These are phyloP conservation scores for Coleophora deauratella DNA, from an alignment of 2,888 invertebrate genomes.

Conservation along the genomic window DNA sequence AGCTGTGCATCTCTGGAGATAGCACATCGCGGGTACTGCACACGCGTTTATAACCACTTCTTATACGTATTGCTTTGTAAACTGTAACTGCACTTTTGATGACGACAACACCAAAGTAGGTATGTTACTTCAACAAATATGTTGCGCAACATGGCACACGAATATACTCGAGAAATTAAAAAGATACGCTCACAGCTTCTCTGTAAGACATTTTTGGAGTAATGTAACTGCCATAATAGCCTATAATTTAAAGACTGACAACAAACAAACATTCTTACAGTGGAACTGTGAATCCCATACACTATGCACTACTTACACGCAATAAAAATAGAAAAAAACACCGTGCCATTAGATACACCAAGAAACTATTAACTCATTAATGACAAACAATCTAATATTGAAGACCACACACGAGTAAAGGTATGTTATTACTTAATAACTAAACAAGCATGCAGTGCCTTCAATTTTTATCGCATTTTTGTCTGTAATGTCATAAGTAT, in stretches of 20 bases:
- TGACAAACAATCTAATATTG: constrained; percentile 10
- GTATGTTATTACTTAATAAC: constrained; percentile 9
- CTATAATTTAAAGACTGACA: too few relatives aligned
- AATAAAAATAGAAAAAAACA: constrained; percentile 8
- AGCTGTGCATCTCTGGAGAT: too few relatives aligned
- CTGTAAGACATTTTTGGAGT: constrained; percentile 57
- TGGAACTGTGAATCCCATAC: constrained; percentile 52
- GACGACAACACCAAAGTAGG: too few relatives aligned
- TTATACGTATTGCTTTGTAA: background rate
- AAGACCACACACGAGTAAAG: constrained; percentile 52
- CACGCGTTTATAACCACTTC: too few relatives aligned
- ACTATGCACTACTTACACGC: constrained; percentile 3
- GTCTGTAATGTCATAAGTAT: too few relatives aligned
- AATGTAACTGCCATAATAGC: constrained; percentile 68
- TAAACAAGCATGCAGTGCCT: constrained; percentile 32
- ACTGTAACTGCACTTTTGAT: too few relatives aligned
- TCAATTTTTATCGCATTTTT: too few relatives aligned
- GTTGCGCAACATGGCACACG: too few relatives aligned
- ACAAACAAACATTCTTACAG: constrained; percentile 59
- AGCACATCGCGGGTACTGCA: too few relatives aligned
- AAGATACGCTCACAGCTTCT: constrained; percentile 63
- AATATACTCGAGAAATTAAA: too few relatives aligned
- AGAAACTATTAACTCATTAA: background rate
- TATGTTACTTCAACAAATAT: too few relatives aligned
- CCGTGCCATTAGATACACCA: background rate